Evolutionary conservation across 2,113 vertebrate genomes (phyloP).

Genomic region (Gorsachius goisagi): DNA sequence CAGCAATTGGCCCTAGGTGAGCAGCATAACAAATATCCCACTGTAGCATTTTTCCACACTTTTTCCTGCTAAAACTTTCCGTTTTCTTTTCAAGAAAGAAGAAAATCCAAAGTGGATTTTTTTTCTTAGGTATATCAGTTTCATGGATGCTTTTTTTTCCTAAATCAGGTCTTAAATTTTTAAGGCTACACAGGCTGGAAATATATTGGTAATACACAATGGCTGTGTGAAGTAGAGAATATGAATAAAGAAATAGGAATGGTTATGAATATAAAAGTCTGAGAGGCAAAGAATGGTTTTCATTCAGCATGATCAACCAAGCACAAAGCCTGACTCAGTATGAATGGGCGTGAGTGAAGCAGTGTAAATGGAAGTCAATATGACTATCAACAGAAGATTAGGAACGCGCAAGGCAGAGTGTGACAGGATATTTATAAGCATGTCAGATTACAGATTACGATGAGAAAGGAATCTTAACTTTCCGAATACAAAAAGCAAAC

Average conservation of each 20-base stretch:
- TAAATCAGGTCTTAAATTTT: neutral
- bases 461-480: neutral
- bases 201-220: neutral
- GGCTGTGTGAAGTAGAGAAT: neutral
- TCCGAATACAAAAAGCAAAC: neutral
- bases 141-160: neutral
- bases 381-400: conserved; percentile 5
- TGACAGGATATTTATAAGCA: neutral
- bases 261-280: neutral
- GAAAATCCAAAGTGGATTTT: neutral
- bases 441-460: neutral
- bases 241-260: neutral
- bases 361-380: neutral
- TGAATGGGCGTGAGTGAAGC: neutral
- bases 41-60: neutral
- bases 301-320: neutral
- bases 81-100: neutral
- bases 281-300: neutral
- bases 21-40: neutral
- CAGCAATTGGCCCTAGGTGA: neutral
- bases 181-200: neutral
- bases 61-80: neutral
- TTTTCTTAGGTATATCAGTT: neutral
- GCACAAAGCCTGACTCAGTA: neutral
- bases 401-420: neutral